Conservation (phyloP, 23 tunicate species). For the Styela plicata region DNA sequence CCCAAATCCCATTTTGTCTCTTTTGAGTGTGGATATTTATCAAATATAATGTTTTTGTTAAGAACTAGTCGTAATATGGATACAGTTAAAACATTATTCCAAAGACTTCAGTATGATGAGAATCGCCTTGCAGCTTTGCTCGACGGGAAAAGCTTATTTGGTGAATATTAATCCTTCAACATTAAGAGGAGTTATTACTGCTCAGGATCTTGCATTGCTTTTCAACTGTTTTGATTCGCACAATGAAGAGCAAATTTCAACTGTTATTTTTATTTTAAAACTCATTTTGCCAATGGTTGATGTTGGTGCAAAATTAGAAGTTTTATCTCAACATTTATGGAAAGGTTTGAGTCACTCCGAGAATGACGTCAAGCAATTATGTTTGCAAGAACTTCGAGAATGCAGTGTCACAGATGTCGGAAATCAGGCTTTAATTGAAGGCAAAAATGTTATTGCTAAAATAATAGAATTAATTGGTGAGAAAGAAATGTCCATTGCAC, state of each 20-base stretch:
- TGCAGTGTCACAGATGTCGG: slow-evolving; percentile 34
- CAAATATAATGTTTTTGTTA: not conserved
- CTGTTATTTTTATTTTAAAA: slow-evolving; percentile 45
- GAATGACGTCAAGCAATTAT: slow-evolving; percentile 37
- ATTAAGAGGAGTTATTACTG: not conserved
- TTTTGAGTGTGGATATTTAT: too few relatives aligned
- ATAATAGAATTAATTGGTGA: slow-evolving; percentile 49
- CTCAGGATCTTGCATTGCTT: slow-evolving; percentile 16
- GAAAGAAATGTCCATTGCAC: slow-evolving; percentile 41
- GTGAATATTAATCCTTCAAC: slow-evolving; percentile 10
- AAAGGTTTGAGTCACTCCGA: slow-evolving; percentile 48
- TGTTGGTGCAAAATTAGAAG: slow-evolving; percentile 27
- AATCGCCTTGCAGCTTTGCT: slow-evolving; percentile 12
- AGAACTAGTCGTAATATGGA: slow-evolving; percentile 21
- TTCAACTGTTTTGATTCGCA: slow-evolving; percentile 43
- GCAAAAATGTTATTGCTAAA: slow-evolving; percentile 35
- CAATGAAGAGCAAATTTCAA: slow-evolving; percentile 63
- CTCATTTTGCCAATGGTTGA: slow-evolving; percentile 56
- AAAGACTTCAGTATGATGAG: slow-evolving; percentile 16
- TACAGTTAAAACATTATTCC: slow-evolving; percentile 17
- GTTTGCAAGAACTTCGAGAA: slow-evolving; percentile 44
- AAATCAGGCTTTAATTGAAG: slow-evolving; percentile 41
- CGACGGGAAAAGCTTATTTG: slow-evolving; percentile 26
- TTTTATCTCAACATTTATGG: slow-evolving; percentile 30
- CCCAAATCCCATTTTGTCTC: too few relatives aligned